Conservation (phyloP, 2,797 vertebrate genomes). For the Squalus acanthias region DNA sequence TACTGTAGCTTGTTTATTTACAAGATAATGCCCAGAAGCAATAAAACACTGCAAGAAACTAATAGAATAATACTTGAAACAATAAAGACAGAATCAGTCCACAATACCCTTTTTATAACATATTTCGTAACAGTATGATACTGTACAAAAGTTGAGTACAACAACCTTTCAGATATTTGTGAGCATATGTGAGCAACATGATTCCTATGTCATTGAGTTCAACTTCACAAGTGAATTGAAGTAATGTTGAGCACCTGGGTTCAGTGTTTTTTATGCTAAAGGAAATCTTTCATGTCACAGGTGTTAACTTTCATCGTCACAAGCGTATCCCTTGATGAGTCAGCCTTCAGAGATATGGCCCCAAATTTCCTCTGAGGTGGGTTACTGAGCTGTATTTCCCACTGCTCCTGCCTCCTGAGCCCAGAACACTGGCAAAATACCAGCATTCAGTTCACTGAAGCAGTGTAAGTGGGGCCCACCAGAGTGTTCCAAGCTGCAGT, state of each 20-base stretch:
- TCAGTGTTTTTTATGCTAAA: background rate
- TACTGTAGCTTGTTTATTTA: background rate
- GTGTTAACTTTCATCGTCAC: background rate
- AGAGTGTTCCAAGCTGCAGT: background rate
- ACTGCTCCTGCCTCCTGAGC: background rate
- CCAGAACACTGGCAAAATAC: background rate
- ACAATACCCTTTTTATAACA: background rate
- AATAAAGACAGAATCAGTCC: background rate
- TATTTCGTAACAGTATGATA: background rate
- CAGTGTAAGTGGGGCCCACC: background rate
- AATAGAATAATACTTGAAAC: background rate
- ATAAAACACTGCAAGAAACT: background rate
- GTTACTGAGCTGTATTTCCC: background rate
- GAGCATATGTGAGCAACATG: background rate
- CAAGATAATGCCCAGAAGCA: background rate
- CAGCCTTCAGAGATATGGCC: background rate
- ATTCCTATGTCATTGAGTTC: background rate
- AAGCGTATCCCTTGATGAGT: background rate
- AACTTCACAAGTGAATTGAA: background rate
- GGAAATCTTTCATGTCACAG: background rate
- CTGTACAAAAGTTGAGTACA: background rate
- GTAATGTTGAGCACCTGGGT: background rate
- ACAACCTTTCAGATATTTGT: background rate
- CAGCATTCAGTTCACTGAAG: background rate
- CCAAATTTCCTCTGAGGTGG: background rate